phyloP scores from a whole-genome alignment of 1,140 invertebrate species.

The Latrodectus geometricus region DNA sequence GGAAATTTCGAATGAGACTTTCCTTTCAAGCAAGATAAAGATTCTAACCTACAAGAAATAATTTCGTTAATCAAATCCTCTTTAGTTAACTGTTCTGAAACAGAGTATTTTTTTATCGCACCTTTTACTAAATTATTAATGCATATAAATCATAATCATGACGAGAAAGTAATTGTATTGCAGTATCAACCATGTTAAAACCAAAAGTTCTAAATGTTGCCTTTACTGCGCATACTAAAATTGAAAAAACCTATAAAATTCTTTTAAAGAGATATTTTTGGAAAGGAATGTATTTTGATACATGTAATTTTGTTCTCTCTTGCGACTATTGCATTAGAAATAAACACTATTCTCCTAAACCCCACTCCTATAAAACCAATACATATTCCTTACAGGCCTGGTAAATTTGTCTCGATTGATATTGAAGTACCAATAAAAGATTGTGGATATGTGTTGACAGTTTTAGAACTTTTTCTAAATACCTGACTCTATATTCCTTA shows the following conservation, averaged over 20 bases:
- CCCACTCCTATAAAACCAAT: not conserved
- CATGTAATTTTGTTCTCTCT: not conserved
- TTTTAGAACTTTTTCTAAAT: not conserved
- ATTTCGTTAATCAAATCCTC: too few species aligned
- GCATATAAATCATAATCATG: not conserved
- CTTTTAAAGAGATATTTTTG: not conserved
- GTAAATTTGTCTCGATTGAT: not conserved
- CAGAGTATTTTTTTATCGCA: not conserved
- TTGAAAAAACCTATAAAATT: constrained; percentile 3
- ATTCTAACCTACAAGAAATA: not conserved
- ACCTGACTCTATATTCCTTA: not conserved
- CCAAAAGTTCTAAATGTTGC: not conserved
- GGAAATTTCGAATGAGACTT: not conserved
- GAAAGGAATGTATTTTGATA: not conserved
- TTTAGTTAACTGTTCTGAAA: not conserved
- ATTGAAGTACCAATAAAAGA: not conserved
- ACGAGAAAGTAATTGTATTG: not conserved
- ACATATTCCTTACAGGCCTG: not conserved
- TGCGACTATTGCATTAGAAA: not conserved
- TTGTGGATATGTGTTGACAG: not conserved
- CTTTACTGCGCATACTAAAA: not conserved
- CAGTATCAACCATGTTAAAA: not conserved
- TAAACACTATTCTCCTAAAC: not conserved
- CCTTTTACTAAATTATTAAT: not conserved
- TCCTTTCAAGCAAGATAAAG: not conserved